Evolutionary conservation across 2,113 vertebrate species (phyloP).

Genomic region (Ammodytes marinus): DNA sequence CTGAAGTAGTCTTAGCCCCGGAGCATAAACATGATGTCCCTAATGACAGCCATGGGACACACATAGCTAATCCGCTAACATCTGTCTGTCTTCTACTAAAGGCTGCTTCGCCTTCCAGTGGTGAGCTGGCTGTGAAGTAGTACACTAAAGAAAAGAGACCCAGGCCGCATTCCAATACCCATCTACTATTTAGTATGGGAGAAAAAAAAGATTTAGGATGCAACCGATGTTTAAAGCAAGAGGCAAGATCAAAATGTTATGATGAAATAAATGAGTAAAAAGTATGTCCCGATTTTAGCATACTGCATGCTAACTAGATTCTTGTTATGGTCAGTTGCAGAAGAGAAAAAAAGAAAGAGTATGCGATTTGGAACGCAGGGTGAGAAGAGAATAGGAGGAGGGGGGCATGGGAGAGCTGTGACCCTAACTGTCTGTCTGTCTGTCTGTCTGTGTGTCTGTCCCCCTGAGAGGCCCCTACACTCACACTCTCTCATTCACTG

Average conservation of each 20-base stretch:
- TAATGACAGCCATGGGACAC: constrained; percentile 14
- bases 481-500: constrained; percentile 7
- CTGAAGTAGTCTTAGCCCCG: neutral
- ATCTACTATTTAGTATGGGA: neutral
- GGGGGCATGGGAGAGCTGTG: constrained; percentile 61
- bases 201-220: neutral
- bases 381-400: neutral
- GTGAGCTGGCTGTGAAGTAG: neutral
- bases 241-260: too few species aligned
- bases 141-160: too few species aligned
- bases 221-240: too few species aligned
- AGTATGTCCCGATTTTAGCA: too few species aligned
- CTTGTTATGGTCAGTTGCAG: too few species aligned
- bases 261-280: too few species aligned
- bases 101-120: neutral
- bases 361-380: neutral
- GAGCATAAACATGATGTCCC: neutral
- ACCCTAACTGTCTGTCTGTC: constrained; percentile 48
- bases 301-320: too few species aligned
- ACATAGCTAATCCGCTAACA: constrained; percentile 6
- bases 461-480: constrained; percentile 26
- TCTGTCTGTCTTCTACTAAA: neutral
- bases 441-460: constrained; percentile 12
- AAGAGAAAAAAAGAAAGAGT: too few species aligned
- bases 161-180: too few species aligned